These are phyloP conservation scores for Siderastrea siderea DNA, from an alignment of 92 coral and sea anemone genomes.

Conservation along the genomic window DNA sequence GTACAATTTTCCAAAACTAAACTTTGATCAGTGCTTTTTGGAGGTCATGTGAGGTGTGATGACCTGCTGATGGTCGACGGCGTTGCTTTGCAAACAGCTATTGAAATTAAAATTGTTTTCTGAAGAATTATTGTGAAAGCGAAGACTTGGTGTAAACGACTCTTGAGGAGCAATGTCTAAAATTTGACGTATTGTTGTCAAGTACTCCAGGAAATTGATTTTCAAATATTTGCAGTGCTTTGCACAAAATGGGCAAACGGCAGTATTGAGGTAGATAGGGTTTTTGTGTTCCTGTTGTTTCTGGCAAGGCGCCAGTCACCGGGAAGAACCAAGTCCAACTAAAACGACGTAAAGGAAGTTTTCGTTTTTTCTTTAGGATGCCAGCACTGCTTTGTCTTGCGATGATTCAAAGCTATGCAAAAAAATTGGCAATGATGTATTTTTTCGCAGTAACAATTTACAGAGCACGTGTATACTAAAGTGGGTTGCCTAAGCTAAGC, in stretches of 20 bases:
- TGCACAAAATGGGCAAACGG: neutral
- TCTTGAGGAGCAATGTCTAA: no score
- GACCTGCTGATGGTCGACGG: no score
- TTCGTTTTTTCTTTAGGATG: neutral
- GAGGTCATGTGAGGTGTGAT: no score
- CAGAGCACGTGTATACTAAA: neutral
- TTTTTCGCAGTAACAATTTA: neutral
- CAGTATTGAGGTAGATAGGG: neutral
- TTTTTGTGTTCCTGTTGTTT: neutral
- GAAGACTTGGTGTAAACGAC: no score
- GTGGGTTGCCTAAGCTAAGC: no score
- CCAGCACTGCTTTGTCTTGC: neutral
- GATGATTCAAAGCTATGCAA: neutral
- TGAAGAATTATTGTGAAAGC: no score
- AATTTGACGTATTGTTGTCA: neutral
- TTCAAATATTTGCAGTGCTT: neutral
- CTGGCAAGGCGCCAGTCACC: neutral
- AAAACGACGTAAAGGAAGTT: neutral
- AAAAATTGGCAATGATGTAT: neutral
- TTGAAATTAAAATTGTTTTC: no score
- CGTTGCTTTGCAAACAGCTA: no score
- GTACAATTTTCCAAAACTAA: no score
- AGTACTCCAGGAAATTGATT: neutral
- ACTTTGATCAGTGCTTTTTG: no score
- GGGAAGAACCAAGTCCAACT: neutral